phyloP scores from a whole-genome alignment of 2,113 vertebrate species.

The Nycticebus coucang region DNA sequence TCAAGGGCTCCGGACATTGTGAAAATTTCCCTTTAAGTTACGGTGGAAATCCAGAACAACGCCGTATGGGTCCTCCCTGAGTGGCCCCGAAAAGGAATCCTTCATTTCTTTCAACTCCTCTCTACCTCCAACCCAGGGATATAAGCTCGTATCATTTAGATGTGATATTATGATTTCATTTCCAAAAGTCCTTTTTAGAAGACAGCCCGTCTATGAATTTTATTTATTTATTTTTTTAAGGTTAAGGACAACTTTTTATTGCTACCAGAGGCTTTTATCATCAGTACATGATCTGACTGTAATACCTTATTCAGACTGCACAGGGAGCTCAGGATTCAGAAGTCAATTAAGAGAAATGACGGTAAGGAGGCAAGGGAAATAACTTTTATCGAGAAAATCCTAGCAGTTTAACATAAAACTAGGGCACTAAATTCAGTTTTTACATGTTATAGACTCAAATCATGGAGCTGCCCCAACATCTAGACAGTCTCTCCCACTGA shows the following conservation, averaged over 20 bases:
- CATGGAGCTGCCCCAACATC: constrained; percentile 25
- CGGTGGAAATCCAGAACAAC: no score
- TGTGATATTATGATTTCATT: no score
- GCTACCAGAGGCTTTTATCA: constrained; percentile 89
- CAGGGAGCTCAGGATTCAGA: constrained; percentile 83
- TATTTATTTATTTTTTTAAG: neutral
- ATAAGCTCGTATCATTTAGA: no score
- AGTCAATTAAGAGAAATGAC: constrained; percentile 77
- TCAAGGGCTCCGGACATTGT: no score
- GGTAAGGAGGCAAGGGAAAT: neutral
- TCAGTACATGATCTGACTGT: constrained; percentile 80
- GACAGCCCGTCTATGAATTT: no score
- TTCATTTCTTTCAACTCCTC: no score
- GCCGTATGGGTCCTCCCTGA: no score
- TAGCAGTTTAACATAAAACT: constrained; percentile 78
- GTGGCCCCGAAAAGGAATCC: no score
- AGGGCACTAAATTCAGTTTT: constrained; percentile 64
- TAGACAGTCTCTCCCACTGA: constrained; percentile 26
- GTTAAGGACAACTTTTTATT: constrained; percentile 90
- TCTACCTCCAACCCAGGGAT: no score
- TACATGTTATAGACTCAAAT: constrained; percentile 54
- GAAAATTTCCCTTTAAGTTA: no score
- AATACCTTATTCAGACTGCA: constrained; percentile 85
- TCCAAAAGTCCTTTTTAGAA: no score
- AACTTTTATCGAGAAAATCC: constrained; percentile 62